A percentile compares a stretch with the other conserved stretches of the same genome.
Evolutionary conservation across 2,888 invertebrate genomes (phyloP).

Genomic region (Gisinianus flammeolus): DNA sequence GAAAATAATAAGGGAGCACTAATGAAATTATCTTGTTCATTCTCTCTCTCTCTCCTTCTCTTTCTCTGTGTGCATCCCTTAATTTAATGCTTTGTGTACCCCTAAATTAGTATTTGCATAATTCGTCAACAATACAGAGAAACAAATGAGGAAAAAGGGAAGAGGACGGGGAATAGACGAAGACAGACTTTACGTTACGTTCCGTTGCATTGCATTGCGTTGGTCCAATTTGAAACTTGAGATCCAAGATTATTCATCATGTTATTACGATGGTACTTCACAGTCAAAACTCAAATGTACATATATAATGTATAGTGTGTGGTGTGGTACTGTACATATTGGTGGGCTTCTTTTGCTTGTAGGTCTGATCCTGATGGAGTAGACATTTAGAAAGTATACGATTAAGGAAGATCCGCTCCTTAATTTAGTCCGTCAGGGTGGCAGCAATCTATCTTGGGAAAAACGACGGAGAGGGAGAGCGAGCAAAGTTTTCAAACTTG

Average conservation of each 20-base stretch:
- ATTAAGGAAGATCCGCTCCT: slow-evolving; percentile 13
- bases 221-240: neutral
- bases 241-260: neutral
- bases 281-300: neutral
- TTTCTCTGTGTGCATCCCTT: neutral
- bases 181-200: neutral
- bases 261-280: neutral
- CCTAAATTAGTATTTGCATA: slow-evolving; percentile 3
- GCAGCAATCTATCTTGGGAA: slow-evolving; percentile 19
- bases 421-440: slow-evolving; percentile 26
- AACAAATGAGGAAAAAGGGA: neutral
- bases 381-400: neutral
- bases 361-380: neutral
- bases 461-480: neutral
- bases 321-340: neutral
- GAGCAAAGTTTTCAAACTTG: neutral
- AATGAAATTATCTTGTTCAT: slow-evolving; percentile 19
- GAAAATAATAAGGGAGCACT: slow-evolving; percentile 1
- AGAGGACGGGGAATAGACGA: neutral
- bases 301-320: neutral
- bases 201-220: neutral
- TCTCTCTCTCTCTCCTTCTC: neutral
- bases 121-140: neutral
- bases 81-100: neutral
- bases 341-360: neutral